phyloP scores from a whole-genome alignment of 2,113 vertebrate species.

The Balaenoptera acutorostrata region DNA sequence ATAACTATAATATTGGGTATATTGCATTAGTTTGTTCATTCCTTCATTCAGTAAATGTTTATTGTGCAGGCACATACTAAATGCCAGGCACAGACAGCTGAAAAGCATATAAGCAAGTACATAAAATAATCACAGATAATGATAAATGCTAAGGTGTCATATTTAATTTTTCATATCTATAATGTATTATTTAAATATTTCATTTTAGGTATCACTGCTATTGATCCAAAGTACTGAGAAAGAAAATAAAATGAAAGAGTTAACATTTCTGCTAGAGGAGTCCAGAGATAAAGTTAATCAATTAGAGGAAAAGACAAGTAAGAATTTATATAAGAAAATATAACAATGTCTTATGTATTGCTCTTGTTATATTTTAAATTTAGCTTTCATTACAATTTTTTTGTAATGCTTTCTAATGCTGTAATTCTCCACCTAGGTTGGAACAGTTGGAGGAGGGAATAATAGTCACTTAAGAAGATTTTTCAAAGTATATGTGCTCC shows the following conservation, averaged over 20 bases:
- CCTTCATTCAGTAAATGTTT: background rate
- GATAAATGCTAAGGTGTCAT: background rate
- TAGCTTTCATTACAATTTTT: slow-evolving; percentile 18
- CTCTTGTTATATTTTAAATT: slow-evolving; percentile 6
- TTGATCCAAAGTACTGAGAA: slow-evolving; percentile 80
- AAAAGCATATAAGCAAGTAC: background rate
- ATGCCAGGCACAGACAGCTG: background rate
- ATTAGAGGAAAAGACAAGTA: slow-evolving; percentile 87
- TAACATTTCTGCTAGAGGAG: slow-evolving; percentile 82
- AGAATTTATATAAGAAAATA: slow-evolving; percentile 65
- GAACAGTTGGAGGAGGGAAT: background rate
- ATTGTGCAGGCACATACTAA: background rate
- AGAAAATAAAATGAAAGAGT: slow-evolving; percentile 81
- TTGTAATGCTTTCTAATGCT: slow-evolving; percentile 26
- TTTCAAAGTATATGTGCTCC: background rate
- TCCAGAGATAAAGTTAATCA: slow-evolving; percentile 79
- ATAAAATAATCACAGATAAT: slow-evolving; percentile 14
- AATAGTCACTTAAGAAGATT: background rate
- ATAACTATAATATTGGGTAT: background rate
- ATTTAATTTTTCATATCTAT: slow-evolving; percentile 44
- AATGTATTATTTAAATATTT: slow-evolving; percentile 58
- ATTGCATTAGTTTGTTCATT: background rate
- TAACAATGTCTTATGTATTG: background rate
- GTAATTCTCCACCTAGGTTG: background rate
- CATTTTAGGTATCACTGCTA: slow-evolving; percentile 83